Base-by-base conservation (phyloP, 2,888 invertebrate genomes). In the Drosophila bunnanda region DNA sequence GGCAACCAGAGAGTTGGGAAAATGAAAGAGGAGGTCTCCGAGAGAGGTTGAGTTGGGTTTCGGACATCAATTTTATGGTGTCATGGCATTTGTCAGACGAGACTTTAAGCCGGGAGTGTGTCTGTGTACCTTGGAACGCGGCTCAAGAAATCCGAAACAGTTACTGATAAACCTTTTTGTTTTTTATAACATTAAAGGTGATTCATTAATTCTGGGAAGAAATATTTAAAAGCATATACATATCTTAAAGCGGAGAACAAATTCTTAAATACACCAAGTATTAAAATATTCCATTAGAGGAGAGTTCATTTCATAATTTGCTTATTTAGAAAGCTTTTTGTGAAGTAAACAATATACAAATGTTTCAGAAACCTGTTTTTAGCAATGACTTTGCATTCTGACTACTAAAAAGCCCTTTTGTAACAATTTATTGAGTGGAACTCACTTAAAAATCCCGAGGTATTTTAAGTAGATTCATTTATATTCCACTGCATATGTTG, bases 41-140 rank as follows among this genome's bases (percentile, higher is more conserved):
- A 32, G 32, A 38, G 20, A 62, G 28, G 39, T 64, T 50, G 64
- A 62, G 62, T 34, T 34, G 59, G 62, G 59, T 62, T 62, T 62
- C 30, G 39, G 62, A 50, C 64, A 62, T 64, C 28, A 8, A 17
- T 46, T 66, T 55, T 55, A 55, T 46, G 55, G 67, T 66, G 67
- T 66, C 66, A 55, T 66, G 66, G 66, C 67, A 66, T 66, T 66
- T 66, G 38, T 67, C 55, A 67, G 38, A 38, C 32, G 30, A 55
- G 44, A 20, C 17, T 66, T 66, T 55, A 54, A 55, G 44, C 32
- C 30, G 38, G 13, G 9, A 32, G 50, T 30, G 30, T n/a, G 22
- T 25, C 25, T 25, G 39, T 38, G 30, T 17, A 20, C 22, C 25
- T 55, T 28, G 15, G 43, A 20, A 13, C 15, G n/a, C 9, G 28